phyloP scores from a whole-genome alignment of 2,113 vertebrate genomes.

The Phaetusa simplex region DNA sequence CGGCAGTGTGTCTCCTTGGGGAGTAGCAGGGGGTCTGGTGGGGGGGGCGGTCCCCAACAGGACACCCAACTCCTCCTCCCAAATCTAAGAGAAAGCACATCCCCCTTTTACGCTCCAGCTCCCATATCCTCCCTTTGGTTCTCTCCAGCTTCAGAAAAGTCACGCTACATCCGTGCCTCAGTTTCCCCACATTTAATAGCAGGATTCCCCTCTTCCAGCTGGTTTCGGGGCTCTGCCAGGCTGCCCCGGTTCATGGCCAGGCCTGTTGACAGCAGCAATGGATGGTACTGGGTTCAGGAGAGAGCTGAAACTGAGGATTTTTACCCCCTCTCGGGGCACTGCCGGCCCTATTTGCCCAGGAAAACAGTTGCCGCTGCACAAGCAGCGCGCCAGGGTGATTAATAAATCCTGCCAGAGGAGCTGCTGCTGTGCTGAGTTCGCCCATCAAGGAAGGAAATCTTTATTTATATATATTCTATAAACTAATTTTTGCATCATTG shows the following conservation, averaged over 20 bases:
- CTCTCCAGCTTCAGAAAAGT: not conserved
- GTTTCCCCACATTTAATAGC: not conserved
- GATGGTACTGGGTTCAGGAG: rapidly evolving
- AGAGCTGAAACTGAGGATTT: not conserved
- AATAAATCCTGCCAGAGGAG: constrained; percentile 46
- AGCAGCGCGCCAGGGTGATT: rapidly evolving
- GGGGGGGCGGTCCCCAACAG: not conserved
- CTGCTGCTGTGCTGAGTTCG: constrained; percentile 44
- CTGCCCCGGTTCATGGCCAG: not conserved
- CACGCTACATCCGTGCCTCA: not conserved
- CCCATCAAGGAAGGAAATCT: constrained; percentile 65
- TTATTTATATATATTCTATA: constrained; percentile 63
- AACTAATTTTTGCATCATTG: constrained; percentile 67
- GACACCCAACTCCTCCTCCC: not conserved
- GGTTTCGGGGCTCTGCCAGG: not conserved
- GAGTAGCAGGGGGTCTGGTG: not conserved
- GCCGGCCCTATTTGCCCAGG: not conserved
- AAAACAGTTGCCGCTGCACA: not conserved
- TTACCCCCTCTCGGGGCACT: not conserved
- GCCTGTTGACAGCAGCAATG: not conserved
- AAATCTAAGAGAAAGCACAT: rapidly evolving
- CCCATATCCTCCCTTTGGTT: rapidly evolving
- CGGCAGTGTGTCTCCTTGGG: rapidly evolving
- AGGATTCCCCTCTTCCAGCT: too few species aligned
- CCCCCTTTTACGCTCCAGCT: not conserved